Conservation (phyloP, 2,113 vertebrate genomes). For the Eublepharis macularius region DNA sequence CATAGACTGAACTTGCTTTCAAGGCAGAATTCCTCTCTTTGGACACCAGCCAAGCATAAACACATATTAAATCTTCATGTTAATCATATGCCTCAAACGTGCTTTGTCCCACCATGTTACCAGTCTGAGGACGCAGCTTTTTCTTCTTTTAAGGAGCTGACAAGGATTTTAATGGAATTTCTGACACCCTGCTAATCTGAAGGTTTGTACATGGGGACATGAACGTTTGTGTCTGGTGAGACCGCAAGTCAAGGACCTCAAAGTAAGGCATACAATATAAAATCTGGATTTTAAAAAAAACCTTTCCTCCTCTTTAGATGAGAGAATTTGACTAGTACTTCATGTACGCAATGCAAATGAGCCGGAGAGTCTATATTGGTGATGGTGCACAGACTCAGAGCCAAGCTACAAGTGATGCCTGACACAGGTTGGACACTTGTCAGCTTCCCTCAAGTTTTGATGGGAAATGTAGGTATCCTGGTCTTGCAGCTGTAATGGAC, state of each 20-base stretch:
- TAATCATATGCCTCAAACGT: slow-evolving; percentile 67
- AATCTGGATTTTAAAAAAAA: neutral
- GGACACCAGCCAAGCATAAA: slow-evolving; percentile 74
- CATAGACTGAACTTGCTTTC: slow-evolving; percentile 74
- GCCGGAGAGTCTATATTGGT: too few species aligned
- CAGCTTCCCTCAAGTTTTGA: too few species aligned
- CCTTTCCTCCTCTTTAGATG: rapidly evolving
- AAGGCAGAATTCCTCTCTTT: slow-evolving; percentile 74
- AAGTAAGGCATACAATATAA: neutral
- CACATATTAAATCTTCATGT: slow-evolving; percentile 66
- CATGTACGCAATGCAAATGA: too few species aligned
- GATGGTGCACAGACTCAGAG: too few species aligned
- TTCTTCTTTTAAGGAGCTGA: slow-evolving; percentile 50
- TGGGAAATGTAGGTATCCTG: too few species aligned
- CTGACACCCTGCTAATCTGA: slow-evolving; percentile 33
- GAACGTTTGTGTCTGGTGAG: slow-evolving; percentile 20
- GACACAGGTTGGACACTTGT: too few species aligned
- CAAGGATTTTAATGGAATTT: slow-evolving; percentile 39
- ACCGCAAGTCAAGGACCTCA: slow-evolving; percentile 18
- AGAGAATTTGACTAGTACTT: too few species aligned
- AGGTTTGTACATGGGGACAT: slow-evolving; percentile 26
- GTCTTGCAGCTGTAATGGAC: too few species aligned
- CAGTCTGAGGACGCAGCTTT: slow-evolving; percentile 52
- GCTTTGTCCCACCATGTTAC: slow-evolving; percentile 58
- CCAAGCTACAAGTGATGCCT: too few species aligned